These are phyloP conservation scores for Hydropsyche tenuis DNA, from an alignment of 1,140 invertebrate genomes.

Conservation along the genomic window DNA sequence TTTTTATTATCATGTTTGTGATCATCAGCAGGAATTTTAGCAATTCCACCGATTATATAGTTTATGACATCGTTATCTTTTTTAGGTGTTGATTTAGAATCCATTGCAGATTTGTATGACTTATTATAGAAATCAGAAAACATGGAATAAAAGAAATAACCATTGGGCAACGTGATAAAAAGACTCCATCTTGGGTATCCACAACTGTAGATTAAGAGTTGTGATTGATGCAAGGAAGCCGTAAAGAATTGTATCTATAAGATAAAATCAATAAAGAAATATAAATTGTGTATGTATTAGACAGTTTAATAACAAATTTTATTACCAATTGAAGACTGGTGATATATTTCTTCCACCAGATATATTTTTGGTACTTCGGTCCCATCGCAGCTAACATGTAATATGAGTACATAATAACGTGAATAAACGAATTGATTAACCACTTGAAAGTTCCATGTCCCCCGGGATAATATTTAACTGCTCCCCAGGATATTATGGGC, in stretches of 20 bases:
- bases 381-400: constrained; percentile 83
- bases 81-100: constrained; percentile 46
- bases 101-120: constrained; percentile 71
- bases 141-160: constrained; percentile 80
- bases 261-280: constrained; percentile 36
- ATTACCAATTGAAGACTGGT: constrained; percentile 83
- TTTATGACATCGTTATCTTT: constrained; percentile 32
- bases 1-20: constrained; percentile 61
- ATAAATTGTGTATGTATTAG: constrained; percentile 19
- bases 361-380: constrained; percentile 80
- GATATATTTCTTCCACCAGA: constrained; percentile 93
- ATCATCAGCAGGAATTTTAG: constrained; percentile 64
- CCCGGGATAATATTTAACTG: constrained; percentile 65
- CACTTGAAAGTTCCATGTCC: constrained; percentile 67
- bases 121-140: constrained; percentile 83
- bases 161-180: constrained; percentile 77
- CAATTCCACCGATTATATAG: too few species aligned
- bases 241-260: constrained; percentile 81
- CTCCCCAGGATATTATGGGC: constrained; percentile 66
- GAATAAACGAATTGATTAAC: constrained; percentile 74
- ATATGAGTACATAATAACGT: constrained; percentile 84
- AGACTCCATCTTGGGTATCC: constrained; percentile 80
- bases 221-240: constrained; percentile 78
- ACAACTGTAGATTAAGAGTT: constrained; percentile 84
- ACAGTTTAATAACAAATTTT: constrained; percentile 42